Evolutionary conservation across 2,888 invertebrate genomes (phyloP), one percentile per base, ranked within the genome.

Genomic region (Bellardia pandia): DNA sequence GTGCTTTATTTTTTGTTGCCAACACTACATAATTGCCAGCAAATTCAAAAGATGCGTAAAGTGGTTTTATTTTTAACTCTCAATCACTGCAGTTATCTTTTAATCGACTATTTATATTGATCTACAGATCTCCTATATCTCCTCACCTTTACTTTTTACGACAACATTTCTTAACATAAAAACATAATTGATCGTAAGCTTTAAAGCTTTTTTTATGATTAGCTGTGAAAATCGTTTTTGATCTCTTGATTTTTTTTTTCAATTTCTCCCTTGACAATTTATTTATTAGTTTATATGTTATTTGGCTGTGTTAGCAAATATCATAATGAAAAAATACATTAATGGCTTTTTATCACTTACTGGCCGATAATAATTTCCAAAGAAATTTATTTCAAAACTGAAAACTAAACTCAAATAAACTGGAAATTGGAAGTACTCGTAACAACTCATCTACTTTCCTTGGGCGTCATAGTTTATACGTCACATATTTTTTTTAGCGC

Each of bases 361-460:
- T 30, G 60, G 60, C 11, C 33, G 68, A 78, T 60, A 60, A 84
- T 48, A 79, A 64, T 80, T 85, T 69, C 72, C 53, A 75, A 78
- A 58, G 51, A 84, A 78, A 78, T 78, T 66, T 66, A 74, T 66
- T 72, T 84, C 0, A 77, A 64, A 23, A 69, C 60, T 33, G 11
- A 5, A 82, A 74, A 77, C 23, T 83, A 58, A 74, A 74, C 16
- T 42, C 42, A 51, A 16, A 37, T 13, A 58, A 75, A 85, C 68
- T 69, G 62, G 78, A 75, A 68, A 66, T 74, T n/a, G n/a, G n/a
- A n/a, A n/a, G 40, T 51, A 16, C n/a, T n/a, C 45, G 56, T 37
- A 74, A 68, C 56, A 74, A 68, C 56, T 77, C 56, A 56, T 77
- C 56, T 30, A 85, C 85, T 85, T 85, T 85, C 79, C 75, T 80